Conservation (phyloP, 2,888 invertebrate species). For the Volucella bombylans region DNA sequence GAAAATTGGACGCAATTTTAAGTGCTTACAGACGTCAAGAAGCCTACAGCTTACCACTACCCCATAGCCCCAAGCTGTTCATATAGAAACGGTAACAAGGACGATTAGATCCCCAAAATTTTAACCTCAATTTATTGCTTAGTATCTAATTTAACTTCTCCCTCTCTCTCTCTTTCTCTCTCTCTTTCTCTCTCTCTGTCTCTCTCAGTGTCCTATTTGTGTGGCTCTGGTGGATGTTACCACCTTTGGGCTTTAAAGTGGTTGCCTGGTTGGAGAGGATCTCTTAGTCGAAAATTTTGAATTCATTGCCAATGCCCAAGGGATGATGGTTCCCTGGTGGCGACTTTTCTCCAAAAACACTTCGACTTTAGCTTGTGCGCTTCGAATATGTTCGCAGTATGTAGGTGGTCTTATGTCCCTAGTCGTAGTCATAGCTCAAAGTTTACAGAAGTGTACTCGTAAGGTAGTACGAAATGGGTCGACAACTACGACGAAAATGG, state of each 20-base stretch:
- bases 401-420: neutral
- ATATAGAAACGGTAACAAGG: slow-evolving; percentile 26
- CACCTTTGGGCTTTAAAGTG: slow-evolving; percentile 38
- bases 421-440: neutral
- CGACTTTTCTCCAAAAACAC: slow-evolving; percentile 45
- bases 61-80: neutral
- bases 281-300: slow-evolving; percentile 46
- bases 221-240: neutral
- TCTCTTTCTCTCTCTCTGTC: too few relatives aligned
- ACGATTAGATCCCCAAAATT: slow-evolving; percentile 73
- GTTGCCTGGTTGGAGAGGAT: slow-evolving; percentile 2
- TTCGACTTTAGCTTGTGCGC: slow-evolving; percentile 60
- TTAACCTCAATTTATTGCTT: slow-evolving; percentile 75
- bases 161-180: neutral
- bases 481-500: slow-evolving; percentile 30
- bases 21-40: slow-evolving; percentile 67
- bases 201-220: slow-evolving; percentile 10
- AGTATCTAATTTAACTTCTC: slow-evolving; percentile 75
- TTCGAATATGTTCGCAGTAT: slow-evolving; percentile 45
- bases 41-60: slow-evolving; percentile 14
- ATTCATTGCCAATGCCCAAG: slow-evolving; percentile 46
- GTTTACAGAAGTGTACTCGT: slow-evolving; percentile 11
- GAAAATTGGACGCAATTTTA: slow-evolving; percentile 71
- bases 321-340: slow-evolving; percentile 19
- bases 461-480: slow-evolving; percentile 27